Conservation (phyloP, 1,140 invertebrate species). For the Heliconius melpomene region DNA sequence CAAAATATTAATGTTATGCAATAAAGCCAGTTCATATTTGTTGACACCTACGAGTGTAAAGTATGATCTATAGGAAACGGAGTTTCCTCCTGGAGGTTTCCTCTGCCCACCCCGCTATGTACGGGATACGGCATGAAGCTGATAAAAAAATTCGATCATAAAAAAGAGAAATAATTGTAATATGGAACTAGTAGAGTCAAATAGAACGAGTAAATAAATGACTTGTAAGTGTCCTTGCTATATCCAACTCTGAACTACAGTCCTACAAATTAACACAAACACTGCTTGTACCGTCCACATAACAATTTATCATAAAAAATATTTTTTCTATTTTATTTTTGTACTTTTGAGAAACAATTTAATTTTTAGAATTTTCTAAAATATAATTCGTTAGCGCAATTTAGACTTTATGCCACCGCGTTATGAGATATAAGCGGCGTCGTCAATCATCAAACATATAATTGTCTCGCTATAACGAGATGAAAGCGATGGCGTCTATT, state of each 20-base stretch:
- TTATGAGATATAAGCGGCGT: conserved; percentile 54
- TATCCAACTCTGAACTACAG: background rate
- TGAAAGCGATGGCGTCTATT: conserved; percentile 72
- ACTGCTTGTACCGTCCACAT: background rate
- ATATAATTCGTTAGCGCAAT: conserved; percentile 44
- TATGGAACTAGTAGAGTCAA: too few species aligned
- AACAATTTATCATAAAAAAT: background rate
- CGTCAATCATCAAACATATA: conserved; percentile 67
- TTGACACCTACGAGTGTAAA: too few species aligned
- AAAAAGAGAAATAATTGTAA: too few species aligned
- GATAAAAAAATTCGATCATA: too few species aligned
- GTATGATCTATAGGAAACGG: too few species aligned
- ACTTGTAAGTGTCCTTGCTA: too few species aligned
- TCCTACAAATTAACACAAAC: background rate
- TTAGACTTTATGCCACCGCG: conserved; percentile 57
- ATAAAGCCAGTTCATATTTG: too few species aligned
- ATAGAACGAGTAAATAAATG: too few species aligned
- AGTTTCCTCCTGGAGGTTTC: too few species aligned
- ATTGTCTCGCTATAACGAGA: conserved; percentile 71
- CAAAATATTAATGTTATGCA: too few species aligned
- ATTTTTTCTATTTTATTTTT: background rate
- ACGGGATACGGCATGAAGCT: too few species aligned
- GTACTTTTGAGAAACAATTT: conserved; percentile 12
- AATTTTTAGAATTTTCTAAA: conserved; percentile 15
- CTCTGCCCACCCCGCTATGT: too few species aligned